Base-by-base conservation (phyloP, 92 coral and sea anemone species). In the Umimayanthus kanabou region DNA sequence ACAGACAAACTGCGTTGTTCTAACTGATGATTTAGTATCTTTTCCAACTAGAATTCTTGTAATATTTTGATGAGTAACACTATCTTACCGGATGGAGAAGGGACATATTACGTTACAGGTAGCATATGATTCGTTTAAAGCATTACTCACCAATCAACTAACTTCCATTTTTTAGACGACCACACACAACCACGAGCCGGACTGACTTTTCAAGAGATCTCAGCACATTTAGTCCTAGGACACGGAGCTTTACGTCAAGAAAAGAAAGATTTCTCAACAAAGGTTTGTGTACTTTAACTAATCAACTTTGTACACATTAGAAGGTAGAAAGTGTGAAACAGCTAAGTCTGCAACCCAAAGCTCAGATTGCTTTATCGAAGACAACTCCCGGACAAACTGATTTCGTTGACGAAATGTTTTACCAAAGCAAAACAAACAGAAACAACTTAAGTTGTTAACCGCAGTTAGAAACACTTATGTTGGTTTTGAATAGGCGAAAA, bases 21-120 rank as follows among this genome's bases (percentile, higher is more conserved):
- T 64, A 58, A 64, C 61, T 81, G 75, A 65, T 40, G 37, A 49
- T 2, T 28, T 49, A n/a, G 40, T 42, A 81, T 49, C 66, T 70
- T 70, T 70, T 50, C 25, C 74, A 40, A 29, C 64, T 14, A 55
- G 58, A 83, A 83, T 83, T 83, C 87, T 72, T 69, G 22, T 26
- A 47, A 83, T 83, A 20, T 49, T 70, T 83, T 83, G 23, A 49
- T 50, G 7, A 67, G 87, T 70, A 83, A 83, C 40, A 83, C 10
- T 69, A 83, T 83, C 87, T 70, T 37, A 28, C 40, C 87, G 79
- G 65, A 83, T 83, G 50, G 53, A 28, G 18, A 22, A 18, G 77
- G 64, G n/a, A 29, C 87, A 67, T 83, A 83, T 83, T 83, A 43
- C 45, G 6, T 83, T 83, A 83, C 87, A 29, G 47, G 13, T 18